Base-by-base conservation (phyloP, 1,140 invertebrate species). In the Wiebesia pumilae region DNA sequence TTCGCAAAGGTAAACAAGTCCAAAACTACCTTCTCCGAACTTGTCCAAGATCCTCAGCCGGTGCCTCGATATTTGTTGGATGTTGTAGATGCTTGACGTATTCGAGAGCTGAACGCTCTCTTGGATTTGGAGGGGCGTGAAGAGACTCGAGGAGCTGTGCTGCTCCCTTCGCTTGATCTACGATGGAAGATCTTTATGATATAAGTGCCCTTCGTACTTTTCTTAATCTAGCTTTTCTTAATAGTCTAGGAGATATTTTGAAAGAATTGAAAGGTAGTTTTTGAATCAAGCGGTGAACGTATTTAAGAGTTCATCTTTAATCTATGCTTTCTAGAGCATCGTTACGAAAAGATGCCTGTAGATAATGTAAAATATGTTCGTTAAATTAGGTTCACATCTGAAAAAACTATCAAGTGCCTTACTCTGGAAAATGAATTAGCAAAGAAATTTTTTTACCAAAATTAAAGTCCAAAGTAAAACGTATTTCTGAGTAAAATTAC, bases 21-120 rank as follows among this genome's bases (percentile, higher is more conserved):
- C 97, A 92, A 98, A 98, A 88, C 96, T 96, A 86, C 97, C 97
- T 93, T 98, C 97, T 81, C 97, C 97, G 71, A 98, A 95, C 91
- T 97, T 97, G 92, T 98, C 96, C 81, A 98, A 92, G 88, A 97
- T 96, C 91, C 97, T 95, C 88, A 98, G 95, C 92, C 97, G 95
- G 93, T 97, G 97, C 91, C 97, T 87, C 81, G 97, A 97, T 91
- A 98, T 91, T 21, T 92, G 93, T 79, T 91, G 93, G 51, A 93
- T 91, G 24, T 93, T 90, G 77, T 89, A 91, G 33, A 90, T 89
- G 47, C 92, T 91, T 33, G 88, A 85, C 40, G 90, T 88, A 80
- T 91, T 90, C 27, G 89, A 89, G 78, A 89, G 87, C 86, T 95
- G 95, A 89, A 94, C 93, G 87, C 95, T 95, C 88, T 96, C 96